Base-by-base conservation (phyloP, 2,113 vertebrate species). In the Azemiops feae region DNA sequence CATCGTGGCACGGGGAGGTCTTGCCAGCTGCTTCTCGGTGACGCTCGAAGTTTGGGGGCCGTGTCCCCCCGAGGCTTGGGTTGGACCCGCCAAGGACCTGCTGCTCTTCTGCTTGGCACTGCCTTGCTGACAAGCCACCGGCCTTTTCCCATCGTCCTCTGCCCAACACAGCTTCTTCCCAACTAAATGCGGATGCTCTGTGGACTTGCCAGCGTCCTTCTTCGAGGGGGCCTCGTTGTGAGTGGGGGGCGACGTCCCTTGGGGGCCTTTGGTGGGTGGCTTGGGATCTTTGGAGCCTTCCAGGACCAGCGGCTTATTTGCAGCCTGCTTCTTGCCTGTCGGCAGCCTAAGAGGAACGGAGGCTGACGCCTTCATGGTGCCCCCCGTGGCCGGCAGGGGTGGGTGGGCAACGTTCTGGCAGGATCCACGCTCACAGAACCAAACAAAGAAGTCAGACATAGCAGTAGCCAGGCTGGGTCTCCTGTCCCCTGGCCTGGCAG, bases 401-500 rank as follows among this genome's bases (percentile, higher is more conserved):
- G 50, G 39, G 5, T 60, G 43, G n/a, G 88, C 7, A 18, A n/a
- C 55, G 16, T 43, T 86, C 0, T 64, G 20, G 89, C 45, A 58
- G 9, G n/a, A 30, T 22, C 45, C 58, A 23, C 25, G 60, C 1
- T 93, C 81, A 43, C 89, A 89, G 54, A 90, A 90, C 92, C 88
- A 86, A 5, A 86, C 10, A 39, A 93, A 57, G 11, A 93, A 39
- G 4, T 86, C 88, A 43, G 92, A 86, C 92, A 93, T 93, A 39
- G 52, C 88, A 23, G 3, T 7, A 47, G n/a, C 55, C 34, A n/a
- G 45, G 12, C 30, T 22, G 64, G 23, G 6, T 55, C 5, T 25
- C n/a, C 1, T 86, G 3, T n/a, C 18, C 34, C 69, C 39, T 9
- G 9, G 30, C 54, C 8, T n/a, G 52, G 27, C 69, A 58, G 45